These are phyloP conservation scores for Taurulus bubalis DNA, from an alignment of 2,113 vertebrate species.

Conservation along the genomic window DNA sequence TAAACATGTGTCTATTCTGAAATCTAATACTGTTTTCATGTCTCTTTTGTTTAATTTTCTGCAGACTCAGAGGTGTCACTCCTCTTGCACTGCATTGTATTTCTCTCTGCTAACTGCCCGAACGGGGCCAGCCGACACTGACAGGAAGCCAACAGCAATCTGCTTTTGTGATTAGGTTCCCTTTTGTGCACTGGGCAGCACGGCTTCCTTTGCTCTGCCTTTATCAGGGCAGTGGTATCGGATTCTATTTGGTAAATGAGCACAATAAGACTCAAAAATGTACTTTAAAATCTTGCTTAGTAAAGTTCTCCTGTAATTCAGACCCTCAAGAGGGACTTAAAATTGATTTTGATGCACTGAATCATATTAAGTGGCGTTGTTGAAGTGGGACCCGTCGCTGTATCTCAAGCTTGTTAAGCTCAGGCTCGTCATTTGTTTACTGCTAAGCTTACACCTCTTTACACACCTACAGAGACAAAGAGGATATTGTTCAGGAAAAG, in stretches of 20 bases:
- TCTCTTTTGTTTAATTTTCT: constrained; percentile 18
- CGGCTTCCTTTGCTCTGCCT: too few species aligned
- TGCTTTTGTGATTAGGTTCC: not conserved
- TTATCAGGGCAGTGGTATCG: too few species aligned
- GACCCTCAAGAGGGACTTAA: not conserved
- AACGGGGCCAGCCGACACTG: constrained; percentile 35
- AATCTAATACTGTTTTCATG: not conserved
- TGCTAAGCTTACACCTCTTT: constrained; percentile 3
- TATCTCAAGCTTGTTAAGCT: constrained; percentile 14
- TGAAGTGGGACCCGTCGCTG: constrained; percentile 1
- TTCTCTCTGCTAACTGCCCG: constrained; percentile 90
- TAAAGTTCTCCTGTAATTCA: constrained; percentile 4
- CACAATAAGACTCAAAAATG: not conserved
- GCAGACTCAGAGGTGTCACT: constrained; percentile 91
- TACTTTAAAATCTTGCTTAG: not conserved
- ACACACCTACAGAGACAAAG: not conserved
- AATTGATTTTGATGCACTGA: constrained; percentile 3
- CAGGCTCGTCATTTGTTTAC: constrained; percentile 23
- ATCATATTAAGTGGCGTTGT: not conserved
- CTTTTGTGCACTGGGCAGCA: not conserved
- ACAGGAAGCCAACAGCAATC: constrained; percentile 51
- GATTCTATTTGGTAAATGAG: not conserved
- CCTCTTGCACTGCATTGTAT: constrained; percentile 90
- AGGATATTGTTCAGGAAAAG: not conserved
- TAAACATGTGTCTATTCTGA: not conserved